Evolutionary conservation across 1,140 invertebrate species (phyloP).

Genomic region (Drosophila punjabiensis): DNA sequence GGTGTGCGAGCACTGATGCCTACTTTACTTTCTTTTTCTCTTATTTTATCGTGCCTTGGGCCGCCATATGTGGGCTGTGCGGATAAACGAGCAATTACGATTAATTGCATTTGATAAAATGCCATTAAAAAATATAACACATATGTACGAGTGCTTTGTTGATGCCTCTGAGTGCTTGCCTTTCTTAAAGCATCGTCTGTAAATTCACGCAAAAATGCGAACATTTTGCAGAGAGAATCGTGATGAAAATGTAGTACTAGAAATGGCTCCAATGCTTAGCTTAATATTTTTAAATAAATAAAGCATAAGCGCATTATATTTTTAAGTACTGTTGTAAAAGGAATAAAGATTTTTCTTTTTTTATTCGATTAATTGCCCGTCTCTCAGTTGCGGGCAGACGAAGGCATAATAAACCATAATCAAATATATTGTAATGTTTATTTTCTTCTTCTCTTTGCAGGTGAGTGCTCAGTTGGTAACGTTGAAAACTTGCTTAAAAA

Average conservation of each 20-base stretch:
- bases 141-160: constrained; percentile 47
- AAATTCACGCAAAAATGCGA: constrained; percentile 44
- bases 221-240: constrained; percentile 25
- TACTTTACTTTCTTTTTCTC: constrained; percentile 53
- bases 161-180: constrained; percentile 18
- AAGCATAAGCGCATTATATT: background rate
- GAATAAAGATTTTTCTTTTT: constrained; percentile 11
- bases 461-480: constrained; percentile 59
- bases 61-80: constrained; percentile 48
- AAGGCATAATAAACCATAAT: constrained; percentile 74
- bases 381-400: constrained; percentile 44
- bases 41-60: constrained; percentile 31
- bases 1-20: constrained; percentile 55
- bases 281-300: background rate
- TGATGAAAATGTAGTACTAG: background rate
- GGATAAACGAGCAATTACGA: constrained; percentile 80
- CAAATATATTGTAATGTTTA: constrained; percentile 82
- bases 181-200: constrained; percentile 20
- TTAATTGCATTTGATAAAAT: constrained; percentile 81
- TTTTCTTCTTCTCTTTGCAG: constrained; percentile 67
- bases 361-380: constrained; percentile 59
- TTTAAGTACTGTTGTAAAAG: background rate
- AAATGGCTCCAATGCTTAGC: background rate
- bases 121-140: constrained; percentile 72
- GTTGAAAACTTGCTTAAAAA: constrained; percentile 62